Base-by-base conservation (phyloP, 2,113 vertebrate genomes). In the Epinephelus cyanopodus region DNA sequence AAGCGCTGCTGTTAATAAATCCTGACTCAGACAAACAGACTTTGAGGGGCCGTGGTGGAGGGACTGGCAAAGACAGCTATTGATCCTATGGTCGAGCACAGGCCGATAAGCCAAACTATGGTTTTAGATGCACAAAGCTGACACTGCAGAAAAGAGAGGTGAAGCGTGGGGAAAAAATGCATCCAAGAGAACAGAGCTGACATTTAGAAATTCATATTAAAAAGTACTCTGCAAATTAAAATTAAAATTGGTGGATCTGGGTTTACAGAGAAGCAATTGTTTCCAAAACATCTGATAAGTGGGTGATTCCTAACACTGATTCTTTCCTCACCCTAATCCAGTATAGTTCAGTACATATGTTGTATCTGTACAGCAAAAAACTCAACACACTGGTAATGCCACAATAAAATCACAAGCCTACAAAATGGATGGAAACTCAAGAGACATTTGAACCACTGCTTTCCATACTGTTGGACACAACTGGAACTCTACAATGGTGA, bases 1-100 rank as follows among this genome's bases (percentile, higher is more conserved):
- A 68, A 90, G 85, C 80, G 79, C 84, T 71, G 86, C 66, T 60
- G 86, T 87, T 91, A 86, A 95, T 93, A 92, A 94, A 93, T 90
- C 88, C 87, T 87, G 90, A 92, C 87, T 90, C 39, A 50, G 58
- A 88, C 86, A 93, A 91, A 88, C 71, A 90, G 60, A 91, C 78
- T 83, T 87, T 87, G 80, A 89, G 84, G 77, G 73, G 80, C 84
- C 67, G 65, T 66, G 52, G 82, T 45, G 23, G 71, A 86, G 63
- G 77, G 89, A 92, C 74, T 75, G 67, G 67, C 77, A 89, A 89
- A 88, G 87, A 91, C 89, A 87, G 88, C 64, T 93, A 94, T 92
- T 84, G 93, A 95, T 94, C 77, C 57, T 6, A 83, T 70, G 67
- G 66, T 58, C 50, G 10, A 69, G 82, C 70, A 47, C 89, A 79